phyloP scores from a whole-genome alignment of 2,113 vertebrate genomes.

The Andinoacara biseriatus region DNA sequence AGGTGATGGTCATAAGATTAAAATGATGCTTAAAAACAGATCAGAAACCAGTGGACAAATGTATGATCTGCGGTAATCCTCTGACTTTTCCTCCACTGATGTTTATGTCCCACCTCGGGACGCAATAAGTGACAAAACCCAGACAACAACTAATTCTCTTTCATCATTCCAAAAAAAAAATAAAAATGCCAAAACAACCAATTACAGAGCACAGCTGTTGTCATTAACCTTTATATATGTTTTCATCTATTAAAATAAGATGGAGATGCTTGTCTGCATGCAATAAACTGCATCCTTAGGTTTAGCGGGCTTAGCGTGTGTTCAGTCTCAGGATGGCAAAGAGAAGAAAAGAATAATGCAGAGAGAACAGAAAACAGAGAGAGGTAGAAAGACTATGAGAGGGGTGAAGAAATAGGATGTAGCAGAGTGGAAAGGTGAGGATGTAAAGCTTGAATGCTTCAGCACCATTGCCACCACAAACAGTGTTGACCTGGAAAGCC shows the following conservation, averaged over 20 bases:
- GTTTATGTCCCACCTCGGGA: background rate
- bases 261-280: background rate
- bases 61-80: background rate
- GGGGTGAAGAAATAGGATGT: constrained; percentile 56
- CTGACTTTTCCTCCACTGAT: background rate
- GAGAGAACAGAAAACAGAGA: background rate
- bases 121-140: background rate
- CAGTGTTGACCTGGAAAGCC: constrained; percentile 72
- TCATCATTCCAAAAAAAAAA: background rate
- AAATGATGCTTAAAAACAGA: background rate
- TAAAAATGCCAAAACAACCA: background rate
- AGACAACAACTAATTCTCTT: background rate
- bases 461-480: constrained; percentile 64
- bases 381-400: constrained; percentile 3
- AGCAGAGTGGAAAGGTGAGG: constrained; percentile 74
- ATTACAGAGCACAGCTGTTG: background rate
- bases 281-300: constrained; percentile 7
- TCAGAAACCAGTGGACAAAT: background rate
- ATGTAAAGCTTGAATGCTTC: constrained; percentile 68
- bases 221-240: background rate
- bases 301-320: background rate
- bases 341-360: background rate
- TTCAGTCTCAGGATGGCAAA: background rate
- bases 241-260: background rate
- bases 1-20: too few relatives aligned